phyloP scores from a whole-genome alignment of 2,113 vertebrate genomes.

The Corythornis vintsioides region DNA sequence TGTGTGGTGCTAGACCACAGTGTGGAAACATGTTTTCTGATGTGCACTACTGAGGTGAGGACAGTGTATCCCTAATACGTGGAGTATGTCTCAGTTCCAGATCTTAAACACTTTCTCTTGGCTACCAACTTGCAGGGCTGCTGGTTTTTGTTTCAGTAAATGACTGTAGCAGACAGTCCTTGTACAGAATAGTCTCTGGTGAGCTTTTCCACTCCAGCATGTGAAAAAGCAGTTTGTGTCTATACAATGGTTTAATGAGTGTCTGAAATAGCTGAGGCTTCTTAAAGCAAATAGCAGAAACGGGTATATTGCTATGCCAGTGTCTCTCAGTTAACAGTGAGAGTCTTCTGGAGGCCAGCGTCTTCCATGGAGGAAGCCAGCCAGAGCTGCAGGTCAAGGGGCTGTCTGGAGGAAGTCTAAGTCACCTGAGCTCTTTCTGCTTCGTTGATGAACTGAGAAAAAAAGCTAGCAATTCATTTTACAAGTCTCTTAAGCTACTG shows the following conservation, averaged over 20 bases:
- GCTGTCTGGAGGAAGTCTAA: neutral
- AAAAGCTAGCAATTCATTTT: neutral
- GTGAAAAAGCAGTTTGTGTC: neutral
- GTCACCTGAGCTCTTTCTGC: neutral
- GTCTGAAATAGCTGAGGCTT: neutral
- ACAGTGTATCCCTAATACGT: neutral
- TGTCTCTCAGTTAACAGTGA: neutral
- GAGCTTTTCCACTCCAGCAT: neutral
- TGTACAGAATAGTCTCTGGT: neutral
- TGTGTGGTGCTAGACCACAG: neutral
- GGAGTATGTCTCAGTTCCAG: neutral
- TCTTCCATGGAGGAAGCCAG: neutral
- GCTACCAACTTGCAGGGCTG: neutral
- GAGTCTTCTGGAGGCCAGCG: neutral
- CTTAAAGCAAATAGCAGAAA: neutral
- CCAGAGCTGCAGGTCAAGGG: neutral
- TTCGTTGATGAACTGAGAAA: neutral
- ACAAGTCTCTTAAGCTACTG: conserved; percentile 1
- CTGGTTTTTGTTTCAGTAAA: neutral
- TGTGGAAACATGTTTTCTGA: neutral
- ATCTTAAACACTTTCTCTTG: neutral
- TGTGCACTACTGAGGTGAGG: neutral
- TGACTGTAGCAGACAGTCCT: neutral
- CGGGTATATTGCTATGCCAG: neutral
- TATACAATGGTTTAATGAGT: fast-evolving